Base-by-base conservation (phyloP, 2,113 vertebrate species). In the Lutjanus erythropterus region DNA sequence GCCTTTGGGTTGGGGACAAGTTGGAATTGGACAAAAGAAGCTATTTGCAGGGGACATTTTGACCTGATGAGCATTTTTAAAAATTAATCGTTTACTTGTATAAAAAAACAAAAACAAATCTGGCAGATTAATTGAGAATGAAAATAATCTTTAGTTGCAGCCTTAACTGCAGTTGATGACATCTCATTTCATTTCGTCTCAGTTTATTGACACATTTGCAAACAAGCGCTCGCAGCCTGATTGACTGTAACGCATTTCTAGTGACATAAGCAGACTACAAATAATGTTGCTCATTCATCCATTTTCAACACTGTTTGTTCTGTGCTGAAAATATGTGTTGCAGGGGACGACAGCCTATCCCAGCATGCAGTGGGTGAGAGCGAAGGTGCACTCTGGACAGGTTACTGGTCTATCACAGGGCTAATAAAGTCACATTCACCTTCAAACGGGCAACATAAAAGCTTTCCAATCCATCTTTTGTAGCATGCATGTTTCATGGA, bases 341-440 rank as follows among this genome's bases (percentile, higher is more conserved):
- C 59, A 59, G 53, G 44, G 23, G 12, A 75, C 0, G 3, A 61
- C 58, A 60, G 52, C 46, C 65, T 60, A 33, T 75, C 83, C 56
- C 78, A 65, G 78, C 72, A 85, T 74, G 75, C 76, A 84, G 18
- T 33, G 41, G 31, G 31, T 2, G 7, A 74, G 67, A 67, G 19
- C 19, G 39, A 56, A 33, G 21, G 64, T 29, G 39, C 27, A 71
- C 15, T 80, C 56, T 60, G 60, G 58, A 75, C 75, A 66, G 72
- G 47, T 55, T 71, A 71, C 41, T 16, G 1, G 0, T 52, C 21
- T 44, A 53, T 61, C 27, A 44, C 44, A 35, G 25, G 41, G 35
- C 60, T 69, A 49, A 75, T 66, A 70, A 62, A 47, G 60, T 76
- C 85, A 72, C 53, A 64, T 19, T 84, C 37, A 82, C 56, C 84